Conservation (phyloP, 2,888 invertebrate species). For the Lottia scabra region DNA sequence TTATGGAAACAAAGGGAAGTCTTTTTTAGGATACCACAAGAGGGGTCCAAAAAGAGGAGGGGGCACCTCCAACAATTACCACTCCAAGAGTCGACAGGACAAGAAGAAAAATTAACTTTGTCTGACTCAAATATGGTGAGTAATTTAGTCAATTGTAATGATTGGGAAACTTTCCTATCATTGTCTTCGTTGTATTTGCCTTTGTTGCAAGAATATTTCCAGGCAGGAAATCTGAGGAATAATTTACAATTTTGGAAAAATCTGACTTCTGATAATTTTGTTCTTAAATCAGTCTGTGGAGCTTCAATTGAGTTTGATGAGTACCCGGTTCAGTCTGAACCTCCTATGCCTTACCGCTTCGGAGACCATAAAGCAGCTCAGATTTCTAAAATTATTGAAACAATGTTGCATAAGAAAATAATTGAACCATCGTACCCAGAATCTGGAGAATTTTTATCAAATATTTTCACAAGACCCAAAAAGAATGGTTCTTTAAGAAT, state of each 20-base stretch:
- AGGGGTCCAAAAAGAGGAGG: background rate
- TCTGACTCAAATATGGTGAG: background rate
- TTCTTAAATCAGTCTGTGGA: slow-evolving; percentile 2
- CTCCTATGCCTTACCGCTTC: background rate
- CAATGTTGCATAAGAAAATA: background rate
- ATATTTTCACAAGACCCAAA: slow-evolving; percentile 20
- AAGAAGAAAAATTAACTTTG: background rate
- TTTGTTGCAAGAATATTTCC: too few species aligned
- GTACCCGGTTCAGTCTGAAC: background rate
- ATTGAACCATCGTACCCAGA: background rate
- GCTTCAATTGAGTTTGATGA: background rate
- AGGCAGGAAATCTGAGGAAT: background rate
- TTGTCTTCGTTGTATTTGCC: background rate
- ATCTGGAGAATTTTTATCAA: slow-evolving; percentile 22
- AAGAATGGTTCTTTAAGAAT: slow-evolving; percentile 15
- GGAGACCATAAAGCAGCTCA: background rate
- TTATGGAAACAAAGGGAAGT: background rate
- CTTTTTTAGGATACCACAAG: background rate
- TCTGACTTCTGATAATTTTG: slow-evolving; percentile 5
- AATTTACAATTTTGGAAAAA: slow-evolving; percentile 3
- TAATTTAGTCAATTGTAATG: background rate
- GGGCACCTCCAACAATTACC: background rate
- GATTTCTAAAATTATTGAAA: background rate
- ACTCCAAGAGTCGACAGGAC: background rate
- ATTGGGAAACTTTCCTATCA: slow-evolving; percentile 1